These are phyloP conservation scores for Sialis fuliginosa DNA, from an alignment of 2,888 invertebrate species.

Conservation along the genomic window DNA sequence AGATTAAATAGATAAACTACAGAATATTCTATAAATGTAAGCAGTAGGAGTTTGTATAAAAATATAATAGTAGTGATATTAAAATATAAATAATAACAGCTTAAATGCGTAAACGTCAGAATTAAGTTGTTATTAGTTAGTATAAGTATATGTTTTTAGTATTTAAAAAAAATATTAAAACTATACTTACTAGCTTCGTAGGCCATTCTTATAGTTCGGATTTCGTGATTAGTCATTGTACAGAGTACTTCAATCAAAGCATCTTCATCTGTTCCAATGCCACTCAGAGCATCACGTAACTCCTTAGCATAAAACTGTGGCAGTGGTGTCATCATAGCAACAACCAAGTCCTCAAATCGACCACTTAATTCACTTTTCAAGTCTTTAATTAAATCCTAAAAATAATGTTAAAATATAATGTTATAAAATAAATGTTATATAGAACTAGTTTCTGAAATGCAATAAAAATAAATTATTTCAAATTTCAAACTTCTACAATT, in stretches of 20 bases:
- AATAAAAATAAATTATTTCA: too few relatives aligned
- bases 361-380: conserved; percentile 79
- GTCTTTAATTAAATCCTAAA: conserved; percentile 57
- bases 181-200: conserved; percentile 53
- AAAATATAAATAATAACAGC: too few relatives aligned
- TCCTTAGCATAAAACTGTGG: conserved; percentile 73
- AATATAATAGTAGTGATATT: too few relatives aligned
- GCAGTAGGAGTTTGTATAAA: too few relatives aligned
- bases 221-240: conserved; percentile 71
- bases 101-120: too few relatives aligned
- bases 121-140: too few relatives aligned
- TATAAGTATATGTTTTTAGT: too few relatives aligned
- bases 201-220: conserved; percentile 57
- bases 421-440: not conserved
- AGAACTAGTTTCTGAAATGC: not conserved
- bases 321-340: conserved; percentile 71
- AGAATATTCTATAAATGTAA: not conserved
- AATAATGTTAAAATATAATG: conserved; percentile 7
- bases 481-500: not conserved
- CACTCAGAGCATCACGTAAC: conserved; percentile 66
- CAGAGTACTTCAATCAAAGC: conserved; percentile 79
- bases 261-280: conserved; percentile 71
- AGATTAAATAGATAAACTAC: not conserved
- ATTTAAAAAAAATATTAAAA: too few relatives aligned
- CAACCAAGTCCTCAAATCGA: conserved; percentile 65